phyloP scores from a whole-genome alignment of 1,140 invertebrate species.

The Whitmania pigra region DNA sequence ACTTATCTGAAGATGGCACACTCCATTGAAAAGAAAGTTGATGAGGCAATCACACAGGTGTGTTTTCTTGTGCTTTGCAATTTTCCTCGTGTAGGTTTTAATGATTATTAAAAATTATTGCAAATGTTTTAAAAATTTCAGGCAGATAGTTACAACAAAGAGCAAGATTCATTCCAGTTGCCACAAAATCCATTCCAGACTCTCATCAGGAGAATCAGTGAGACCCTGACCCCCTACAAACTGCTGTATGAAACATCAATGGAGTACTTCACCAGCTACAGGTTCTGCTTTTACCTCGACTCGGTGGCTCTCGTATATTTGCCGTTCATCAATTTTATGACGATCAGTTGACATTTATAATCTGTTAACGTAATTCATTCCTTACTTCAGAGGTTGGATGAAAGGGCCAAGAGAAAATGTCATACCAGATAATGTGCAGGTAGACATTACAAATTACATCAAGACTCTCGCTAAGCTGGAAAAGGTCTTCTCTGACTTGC shows the following conservation, averaged over 20 bases:
- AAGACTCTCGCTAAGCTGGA: constrained; percentile 74
- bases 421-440: constrained; percentile 76
- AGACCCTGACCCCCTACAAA: constrained; percentile 59
- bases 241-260: constrained; percentile 73
- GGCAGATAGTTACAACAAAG: constrained; percentile 70
- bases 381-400: constrained; percentile 39
- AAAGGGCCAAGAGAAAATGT: constrained; percentile 63
- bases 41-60: constrained; percentile 56
- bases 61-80: not conserved
- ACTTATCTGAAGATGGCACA: constrained; percentile 70
- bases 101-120: not conserved
- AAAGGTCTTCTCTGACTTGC: constrained; percentile 67
- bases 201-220: constrained; percentile 50
- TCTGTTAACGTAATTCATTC: not conserved
- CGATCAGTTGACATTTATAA: not conserved
- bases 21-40: constrained; percentile 56
- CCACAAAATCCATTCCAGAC: constrained; percentile 75
- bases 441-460: constrained; percentile 64
- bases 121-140: not conserved
- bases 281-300: constrained; percentile 37
- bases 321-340: not conserved
- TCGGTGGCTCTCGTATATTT: not conserved
- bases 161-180: constrained; percentile 79
- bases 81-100: not conserved
- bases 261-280: constrained; percentile 68